Percentiles rank a stretch among this genome's conserved stretches.
These are phyloP conservation scores for Ahaetulla prasina DNA, from an alignment of 2,113 vertebrate genomes.

Conservation along the genomic window DNA sequence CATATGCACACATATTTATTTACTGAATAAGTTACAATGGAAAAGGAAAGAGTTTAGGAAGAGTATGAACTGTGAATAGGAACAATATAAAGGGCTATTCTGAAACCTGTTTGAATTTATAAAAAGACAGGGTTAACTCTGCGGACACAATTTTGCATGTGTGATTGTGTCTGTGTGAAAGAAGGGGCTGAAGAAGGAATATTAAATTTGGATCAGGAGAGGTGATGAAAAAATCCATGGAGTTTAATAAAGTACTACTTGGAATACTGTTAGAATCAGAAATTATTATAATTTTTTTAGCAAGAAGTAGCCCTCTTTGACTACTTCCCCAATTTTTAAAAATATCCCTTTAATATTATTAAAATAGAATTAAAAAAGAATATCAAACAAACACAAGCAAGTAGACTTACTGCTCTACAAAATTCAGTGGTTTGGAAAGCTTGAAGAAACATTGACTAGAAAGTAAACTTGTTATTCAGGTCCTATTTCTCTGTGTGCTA, in stretches of 20 bases:
- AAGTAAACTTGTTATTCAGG: neutral
- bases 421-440: neutral
- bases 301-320: neutral
- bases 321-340: neutral
- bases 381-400: neutral
- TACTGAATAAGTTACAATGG: neutral
- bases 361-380: neutral
- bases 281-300: neutral
- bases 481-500: neutral
- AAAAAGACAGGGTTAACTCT: neutral
- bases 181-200: neutral
- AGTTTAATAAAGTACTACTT: neutral
- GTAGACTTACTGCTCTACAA: neutral
- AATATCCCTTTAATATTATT: neutral
- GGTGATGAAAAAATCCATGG: neutral
- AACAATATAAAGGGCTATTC: neutral
- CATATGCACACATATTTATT: neutral
- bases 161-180: neutral
- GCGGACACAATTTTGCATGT: neutral
- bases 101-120: neutral
- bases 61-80: neutral
- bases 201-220: neutral
- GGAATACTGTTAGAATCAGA: neutral
- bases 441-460: neutral
- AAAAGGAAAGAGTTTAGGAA: neutral